phyloP scores from a whole-genome alignment of 2,888 invertebrate genomes.

The Trissonchulus sp. region DNA sequence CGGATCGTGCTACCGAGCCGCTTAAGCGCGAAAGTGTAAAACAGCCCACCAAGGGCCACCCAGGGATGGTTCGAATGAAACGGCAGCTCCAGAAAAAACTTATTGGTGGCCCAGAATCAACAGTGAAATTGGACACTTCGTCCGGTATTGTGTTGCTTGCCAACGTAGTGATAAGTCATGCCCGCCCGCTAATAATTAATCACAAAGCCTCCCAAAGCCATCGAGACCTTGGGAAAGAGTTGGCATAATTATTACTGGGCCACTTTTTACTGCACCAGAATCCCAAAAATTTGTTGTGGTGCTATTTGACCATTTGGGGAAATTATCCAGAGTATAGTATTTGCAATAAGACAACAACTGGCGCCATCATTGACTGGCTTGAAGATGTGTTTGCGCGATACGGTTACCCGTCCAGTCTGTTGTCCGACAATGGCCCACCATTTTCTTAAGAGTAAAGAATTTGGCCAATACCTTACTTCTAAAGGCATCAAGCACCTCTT shows the following conservation, averaged over 20 bases:
- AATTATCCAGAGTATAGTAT: conserved; percentile 9
- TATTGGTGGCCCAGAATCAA: not conserved
- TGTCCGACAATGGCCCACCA: conserved; percentile 24
- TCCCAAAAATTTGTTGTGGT: not conserved
- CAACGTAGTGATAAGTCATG: not conserved
- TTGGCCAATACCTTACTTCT: not conserved
- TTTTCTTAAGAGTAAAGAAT: conserved; percentile 19
- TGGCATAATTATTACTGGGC: not conserved
- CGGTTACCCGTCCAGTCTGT: conserved; percentile 20
- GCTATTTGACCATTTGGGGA: not conserved
- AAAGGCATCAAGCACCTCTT: conserved; percentile 24
- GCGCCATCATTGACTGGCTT: not conserved
- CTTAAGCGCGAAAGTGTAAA: not conserved
- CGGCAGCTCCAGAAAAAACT: not conserved
- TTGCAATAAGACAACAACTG: not conserved
- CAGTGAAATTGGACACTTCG: not conserved
- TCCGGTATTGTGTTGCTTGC: not conserved
- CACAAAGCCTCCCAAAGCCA: conserved; percentile 4
- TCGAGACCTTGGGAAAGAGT: conserved; percentile 19
- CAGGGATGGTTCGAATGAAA: conserved; percentile 19
- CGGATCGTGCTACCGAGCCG: not conserved
- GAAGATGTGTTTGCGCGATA: conserved; percentile 10
- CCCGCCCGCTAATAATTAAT: not conserved
- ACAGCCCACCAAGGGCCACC: not conserved
- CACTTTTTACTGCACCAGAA: not conserved